Percentiles rank a stretch among this genome's conserved stretches.
Evolutionary conservation across 2,113 vertebrate species (phyloP).

Genomic region (Pyrgilauda ruficollis): DNA sequence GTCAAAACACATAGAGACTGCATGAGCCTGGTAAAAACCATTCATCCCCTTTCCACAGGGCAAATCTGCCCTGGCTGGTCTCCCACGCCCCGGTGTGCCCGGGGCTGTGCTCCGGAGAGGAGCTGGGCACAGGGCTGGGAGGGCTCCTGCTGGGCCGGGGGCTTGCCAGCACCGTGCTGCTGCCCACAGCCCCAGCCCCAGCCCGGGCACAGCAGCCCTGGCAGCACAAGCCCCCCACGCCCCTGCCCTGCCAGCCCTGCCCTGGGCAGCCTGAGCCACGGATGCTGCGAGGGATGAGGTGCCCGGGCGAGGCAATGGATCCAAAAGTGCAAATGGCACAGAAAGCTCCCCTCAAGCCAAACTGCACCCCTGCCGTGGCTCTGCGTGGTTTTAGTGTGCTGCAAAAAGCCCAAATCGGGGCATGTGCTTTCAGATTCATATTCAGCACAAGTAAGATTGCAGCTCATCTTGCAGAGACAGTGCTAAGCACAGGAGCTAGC

Average conservation of each 20-base stretch:
- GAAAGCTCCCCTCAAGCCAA: not conserved
- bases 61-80: not conserved
- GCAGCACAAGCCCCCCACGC: not conserved
- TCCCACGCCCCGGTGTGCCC: not conserved
- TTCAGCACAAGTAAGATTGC: not conserved
- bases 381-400: not conserved
- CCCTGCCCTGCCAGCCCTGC: not conserved
- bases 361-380: not conserved
- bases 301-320: not conserved
- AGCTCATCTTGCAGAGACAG: not conserved
- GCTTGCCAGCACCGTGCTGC: not conserved
- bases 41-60: not conserved
- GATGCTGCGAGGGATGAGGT: not conserved
- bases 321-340: not conserved
- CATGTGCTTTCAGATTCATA: not conserved
- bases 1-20: not conserved
- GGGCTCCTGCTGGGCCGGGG: not conserved
- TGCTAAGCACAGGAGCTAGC: not conserved
- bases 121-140: not conserved
- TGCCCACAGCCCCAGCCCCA: not conserved
- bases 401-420: not conserved
- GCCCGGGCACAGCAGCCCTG: not conserved
- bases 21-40: not conserved
- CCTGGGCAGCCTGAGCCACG: fast-evolving
- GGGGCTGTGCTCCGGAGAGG: not conserved